phyloP scores from a whole-genome alignment of 2,888 invertebrate species.

The Drosophila falleni region DNA sequence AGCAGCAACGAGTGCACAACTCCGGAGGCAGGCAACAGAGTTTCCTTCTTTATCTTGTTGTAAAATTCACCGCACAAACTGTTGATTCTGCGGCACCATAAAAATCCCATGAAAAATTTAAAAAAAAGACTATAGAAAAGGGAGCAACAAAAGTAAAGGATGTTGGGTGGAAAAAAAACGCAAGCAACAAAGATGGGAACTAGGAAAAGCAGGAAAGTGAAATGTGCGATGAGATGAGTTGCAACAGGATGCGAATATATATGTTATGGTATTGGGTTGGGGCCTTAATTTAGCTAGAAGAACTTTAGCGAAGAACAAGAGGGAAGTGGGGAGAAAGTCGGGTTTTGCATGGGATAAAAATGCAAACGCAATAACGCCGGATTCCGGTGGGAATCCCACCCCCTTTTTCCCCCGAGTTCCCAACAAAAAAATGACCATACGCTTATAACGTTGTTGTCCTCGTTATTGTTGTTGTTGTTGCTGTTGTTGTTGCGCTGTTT shows the following conservation, averaged over 20 bases:
- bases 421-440: constrained; percentile 44
- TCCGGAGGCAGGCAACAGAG: constrained; percentile 37
- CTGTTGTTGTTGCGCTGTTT: constrained; percentile 66
- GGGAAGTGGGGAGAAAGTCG: not conserved
- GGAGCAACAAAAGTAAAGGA: constrained; percentile 26
- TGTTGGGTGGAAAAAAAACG: constrained; percentile 20
- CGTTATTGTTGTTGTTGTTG: constrained; percentile 53
- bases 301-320: constrained; percentile 42
- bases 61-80: constrained; percentile 84
- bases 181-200: constrained; percentile 22
- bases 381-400: not conserved
- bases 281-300: constrained; percentile 73
- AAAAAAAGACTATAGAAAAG: constrained; percentile 44
- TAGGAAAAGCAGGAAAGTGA: constrained; percentile 53
- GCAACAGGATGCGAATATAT: constrained; percentile 44
- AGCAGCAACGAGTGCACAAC: constrained; percentile 33
- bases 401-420: not conserved
- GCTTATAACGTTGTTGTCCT: constrained; percentile 59
- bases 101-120: constrained; percentile 82
- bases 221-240: constrained; percentile 66
- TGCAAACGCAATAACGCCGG: constrained; percentile 66
- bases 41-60: constrained; percentile 79
- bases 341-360: constrained; percentile 60
- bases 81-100: constrained; percentile 83
- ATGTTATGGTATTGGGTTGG: constrained; percentile 43